Evolutionary conservation across 2,888 invertebrate genomes (phyloP).

Genomic region (Dorcus parallelipipedus): DNA sequence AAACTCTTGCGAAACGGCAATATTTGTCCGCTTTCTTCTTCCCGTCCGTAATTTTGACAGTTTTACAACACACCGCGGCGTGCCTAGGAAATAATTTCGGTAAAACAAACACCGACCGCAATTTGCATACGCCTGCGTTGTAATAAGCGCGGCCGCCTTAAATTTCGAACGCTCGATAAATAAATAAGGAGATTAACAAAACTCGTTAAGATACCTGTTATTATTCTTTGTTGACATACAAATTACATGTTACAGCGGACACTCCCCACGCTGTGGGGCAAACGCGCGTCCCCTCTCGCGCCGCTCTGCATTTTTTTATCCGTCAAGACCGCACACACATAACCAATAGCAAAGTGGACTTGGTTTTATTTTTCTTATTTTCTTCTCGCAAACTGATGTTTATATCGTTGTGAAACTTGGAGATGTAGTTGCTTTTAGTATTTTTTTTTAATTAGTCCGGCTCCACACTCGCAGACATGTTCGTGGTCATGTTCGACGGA

Average conservation of each 20-base stretch:
- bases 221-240: constrained; percentile 50
- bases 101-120: constrained; percentile 10
- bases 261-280: constrained; percentile 32
- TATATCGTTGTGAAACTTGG: no score
- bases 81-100: neutral
- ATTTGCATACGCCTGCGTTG: constrained; percentile 11
- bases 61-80: no score
- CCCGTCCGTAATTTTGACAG: no score
- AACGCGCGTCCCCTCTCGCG: constrained; percentile 1
- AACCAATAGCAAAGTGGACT: neutral
- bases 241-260: constrained; percentile 46
- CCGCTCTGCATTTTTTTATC: constrained; percentile 3
- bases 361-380: neutral
- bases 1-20: no score
- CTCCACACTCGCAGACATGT: no score
- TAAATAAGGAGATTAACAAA: constrained; percentile 46
- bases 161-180: constrained; percentile 28
- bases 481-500: no score
- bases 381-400: neutral
- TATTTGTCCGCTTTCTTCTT: no score
- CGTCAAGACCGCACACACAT: neutral
- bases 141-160: constrained; percentile 13
- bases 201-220: constrained; percentile 47
- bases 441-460: no score
- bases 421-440: no score